These are phyloP conservation scores for Petromus typicus DNA, from an alignment of 2,113 vertebrate species.

Conservation along the genomic window DNA sequence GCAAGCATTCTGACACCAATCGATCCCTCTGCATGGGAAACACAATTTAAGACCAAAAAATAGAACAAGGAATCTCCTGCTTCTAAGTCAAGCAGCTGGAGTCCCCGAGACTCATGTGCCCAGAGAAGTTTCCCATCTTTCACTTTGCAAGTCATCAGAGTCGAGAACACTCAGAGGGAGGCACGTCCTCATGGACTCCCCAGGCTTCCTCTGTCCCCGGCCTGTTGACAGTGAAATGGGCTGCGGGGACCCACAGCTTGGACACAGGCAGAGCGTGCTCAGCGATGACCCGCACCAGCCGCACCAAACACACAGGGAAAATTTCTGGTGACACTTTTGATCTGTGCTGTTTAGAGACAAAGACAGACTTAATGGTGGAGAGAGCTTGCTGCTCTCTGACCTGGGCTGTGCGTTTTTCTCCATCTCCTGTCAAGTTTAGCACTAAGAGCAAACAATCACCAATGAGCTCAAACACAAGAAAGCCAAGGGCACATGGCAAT, in stretches of 20 bases:
- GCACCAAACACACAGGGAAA: not conserved
- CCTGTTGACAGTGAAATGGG: not conserved
- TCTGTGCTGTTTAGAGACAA: conserved; percentile 7
- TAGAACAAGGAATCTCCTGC: not conserved
- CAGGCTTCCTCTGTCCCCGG: not conserved
- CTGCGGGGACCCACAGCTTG: not conserved
- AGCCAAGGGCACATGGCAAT: conserved; percentile 24
- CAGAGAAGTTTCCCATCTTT: not conserved
- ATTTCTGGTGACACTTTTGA: not conserved
- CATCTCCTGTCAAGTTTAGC: conserved; percentile 59
- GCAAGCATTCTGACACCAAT: not conserved
- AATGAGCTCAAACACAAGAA: conserved; percentile 49
- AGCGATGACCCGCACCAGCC: not conserved
- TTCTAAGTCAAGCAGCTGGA: not conserved
- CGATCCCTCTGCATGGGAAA: not conserved
- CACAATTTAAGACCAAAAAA: not conserved
- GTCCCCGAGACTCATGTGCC: not conserved
- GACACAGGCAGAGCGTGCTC: not conserved
- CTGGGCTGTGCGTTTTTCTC: conserved; percentile 55
- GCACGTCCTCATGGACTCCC: not conserved
- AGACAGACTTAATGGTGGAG: conserved; percentile 61
- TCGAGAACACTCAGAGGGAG: not conserved
- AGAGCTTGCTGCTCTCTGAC: conserved; percentile 56
- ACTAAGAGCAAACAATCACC: conserved; percentile 62
- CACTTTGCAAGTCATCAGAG: not conserved